Evolutionary conservation across 2,797 vertebrate species (phyloP), one percentile per base, ranked within the genome.

Genomic region (Ibycter americanus): DNA sequence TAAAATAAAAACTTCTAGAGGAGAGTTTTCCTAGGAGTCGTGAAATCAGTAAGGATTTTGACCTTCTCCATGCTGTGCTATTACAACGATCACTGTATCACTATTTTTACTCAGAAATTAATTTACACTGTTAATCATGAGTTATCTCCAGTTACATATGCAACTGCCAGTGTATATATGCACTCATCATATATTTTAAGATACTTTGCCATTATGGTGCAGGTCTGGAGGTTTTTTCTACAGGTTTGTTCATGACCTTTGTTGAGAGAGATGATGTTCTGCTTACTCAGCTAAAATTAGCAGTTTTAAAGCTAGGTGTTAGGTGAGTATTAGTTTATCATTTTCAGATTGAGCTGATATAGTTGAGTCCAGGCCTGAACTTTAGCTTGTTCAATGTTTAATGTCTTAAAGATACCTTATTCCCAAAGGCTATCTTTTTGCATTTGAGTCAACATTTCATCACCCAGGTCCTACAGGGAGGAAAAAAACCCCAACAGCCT

Each of bases 381-480:
- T 81, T 78, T 5, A 80, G 8, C 2, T 23, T 62, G 5, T 80
- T 38, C 8, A 74, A 5, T 67, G 44, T 54, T 88, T 76, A 38
- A 83, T 71, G 5, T 9, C 15, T 76, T 87, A 58, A 77, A 47
- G 29, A 26, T 68, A 26, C 2, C 8, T 34, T 67, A 26, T 68
- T 78, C 22, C n/a, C 3, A 72, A 79, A 49, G 22, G 29, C n/a
- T 34, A 5, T 29, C 10, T 89, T 88, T 72, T 61, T 40, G 32
- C 19, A 61, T 65, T 36, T 31, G 11, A 73, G 55, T 70, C 31
- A 56, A 31, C 8, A 2, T 83, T 92, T 79, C 32, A 74, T 63
- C n/a, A 78, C 15, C 0, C 23, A 42, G 2, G 2, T 65, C 11
- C 7, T 62, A 29, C 0, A 0, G 15, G 42, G 20, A 67, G 2